These are phyloP conservation scores for Saxicola maurus DNA, from an alignment of 2,797 vertebrate genomes.

Conservation along the genomic window DNA sequence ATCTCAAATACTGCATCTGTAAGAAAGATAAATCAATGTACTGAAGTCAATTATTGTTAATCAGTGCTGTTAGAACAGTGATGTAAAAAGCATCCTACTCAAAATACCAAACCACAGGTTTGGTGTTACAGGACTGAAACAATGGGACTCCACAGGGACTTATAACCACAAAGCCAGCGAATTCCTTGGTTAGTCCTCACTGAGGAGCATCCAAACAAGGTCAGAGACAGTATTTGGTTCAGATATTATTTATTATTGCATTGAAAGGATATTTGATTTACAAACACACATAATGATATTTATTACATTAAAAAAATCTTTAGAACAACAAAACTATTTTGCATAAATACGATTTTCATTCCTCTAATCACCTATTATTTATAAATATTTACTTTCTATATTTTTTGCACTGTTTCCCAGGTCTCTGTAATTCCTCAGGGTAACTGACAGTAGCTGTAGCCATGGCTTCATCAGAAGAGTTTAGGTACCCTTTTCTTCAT, in stretches of 20 bases:
- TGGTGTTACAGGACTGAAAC: neutral
- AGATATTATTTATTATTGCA: slow-evolving; percentile 8
- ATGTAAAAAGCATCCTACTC: neutral
- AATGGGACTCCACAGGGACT: rapidly evolving
- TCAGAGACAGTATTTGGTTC: neutral
- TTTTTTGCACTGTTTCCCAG: neutral
- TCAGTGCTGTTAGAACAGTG: neutral
- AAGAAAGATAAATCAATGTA: neutral
- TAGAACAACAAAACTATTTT: neutral
- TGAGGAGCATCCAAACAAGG: neutral
- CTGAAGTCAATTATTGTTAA: neutral
- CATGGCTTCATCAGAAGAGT: neutral
- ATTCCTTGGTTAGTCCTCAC: neutral
- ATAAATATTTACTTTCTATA: neutral
- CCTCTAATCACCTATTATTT: neutral
- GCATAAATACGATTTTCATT: neutral
- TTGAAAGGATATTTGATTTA: neutral
- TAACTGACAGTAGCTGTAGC: neutral
- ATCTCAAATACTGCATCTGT: neutral
- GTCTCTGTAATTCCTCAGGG: neutral
- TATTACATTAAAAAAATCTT: slow-evolving; percentile 18
- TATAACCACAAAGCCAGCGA: neutral
- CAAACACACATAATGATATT: neutral
- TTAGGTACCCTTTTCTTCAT: neutral
- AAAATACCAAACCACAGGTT: neutral